Conservation (phyloP, 2,113 vertebrate species). For the Mirza zaza region DNA sequence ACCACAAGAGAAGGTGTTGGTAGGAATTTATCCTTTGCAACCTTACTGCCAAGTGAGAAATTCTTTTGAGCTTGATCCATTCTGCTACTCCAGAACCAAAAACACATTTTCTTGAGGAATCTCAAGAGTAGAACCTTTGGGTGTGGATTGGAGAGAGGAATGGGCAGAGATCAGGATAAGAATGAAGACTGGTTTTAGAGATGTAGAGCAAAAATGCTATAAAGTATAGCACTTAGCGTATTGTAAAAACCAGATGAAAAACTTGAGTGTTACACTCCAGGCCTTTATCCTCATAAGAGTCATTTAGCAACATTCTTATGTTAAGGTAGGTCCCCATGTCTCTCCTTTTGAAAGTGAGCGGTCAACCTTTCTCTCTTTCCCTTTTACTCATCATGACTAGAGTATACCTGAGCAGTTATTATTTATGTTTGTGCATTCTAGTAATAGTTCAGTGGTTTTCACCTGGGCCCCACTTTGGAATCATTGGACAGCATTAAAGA, state of each 20-base stretch:
- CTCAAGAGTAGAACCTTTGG: not conserved
- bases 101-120: constrained; percentile 31
- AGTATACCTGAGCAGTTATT: not conserved
- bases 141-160: not conserved
- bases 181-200: not conserved
- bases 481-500: not conserved
- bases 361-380: not conserved
- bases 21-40: not conserved
- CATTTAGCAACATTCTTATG: not conserved
- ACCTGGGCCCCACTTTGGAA: not conserved
- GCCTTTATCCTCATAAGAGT: not conserved
- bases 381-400: not conserved
- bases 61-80: constrained; percentile 31
- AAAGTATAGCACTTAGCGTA: not conserved
- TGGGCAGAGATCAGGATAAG: not conserved
- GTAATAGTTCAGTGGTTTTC: not conserved
- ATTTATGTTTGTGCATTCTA: not conserved
- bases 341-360: not conserved
- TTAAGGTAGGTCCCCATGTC: not conserved
- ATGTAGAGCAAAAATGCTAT: not conserved
- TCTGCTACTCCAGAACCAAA: not conserved
- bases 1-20: not conserved
- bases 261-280: not conserved
- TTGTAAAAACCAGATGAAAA: not conserved
- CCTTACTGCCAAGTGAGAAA: not conserved